These are phyloP conservation scores for Lampropteryx suffumata DNA, from an alignment of 2,888 invertebrate species.

Conservation along the genomic window DNA sequence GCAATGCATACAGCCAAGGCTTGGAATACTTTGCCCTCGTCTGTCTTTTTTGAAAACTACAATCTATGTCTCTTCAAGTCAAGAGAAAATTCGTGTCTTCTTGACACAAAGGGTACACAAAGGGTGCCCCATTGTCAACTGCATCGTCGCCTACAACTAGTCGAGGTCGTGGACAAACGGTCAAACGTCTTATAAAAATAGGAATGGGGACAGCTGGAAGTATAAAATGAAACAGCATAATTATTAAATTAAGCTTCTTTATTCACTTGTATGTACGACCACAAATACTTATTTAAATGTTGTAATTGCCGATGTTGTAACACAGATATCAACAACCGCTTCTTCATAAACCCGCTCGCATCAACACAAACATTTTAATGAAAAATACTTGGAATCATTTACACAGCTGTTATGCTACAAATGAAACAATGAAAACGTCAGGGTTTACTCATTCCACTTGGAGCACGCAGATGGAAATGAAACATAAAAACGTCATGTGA, in stretches of 20 bases:
- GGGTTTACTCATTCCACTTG: constrained; percentile 16
- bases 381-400: constrained; percentile 23
- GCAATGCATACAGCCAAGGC: too few relatives aligned
- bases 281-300: constrained; percentile 40
- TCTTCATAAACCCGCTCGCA: constrained; percentile 23
- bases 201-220: too few relatives aligned
- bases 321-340: constrained; percentile 42
- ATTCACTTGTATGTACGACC: constrained; percentile 56
- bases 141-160: too few relatives aligned
- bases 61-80: too few relatives aligned
- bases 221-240: not conserved
- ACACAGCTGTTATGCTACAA: constrained; percentile 13
- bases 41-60: too few relatives aligned
- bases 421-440: constrained; percentile 24
- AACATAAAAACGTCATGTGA: constrained; percentile 27
- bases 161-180: too few relatives aligned
- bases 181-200: too few relatives aligned
- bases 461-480: constrained; percentile 20
- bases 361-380: constrained; percentile 23
- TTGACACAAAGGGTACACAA: too few relatives aligned
- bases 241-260: constrained; percentile 50
- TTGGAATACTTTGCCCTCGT: too few relatives aligned
- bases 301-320: constrained; percentile 45
- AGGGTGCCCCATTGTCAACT: too few relatives aligned
- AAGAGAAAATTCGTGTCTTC: too few relatives aligned